Evolutionary conservation across 2,888 invertebrate genomes (phyloP).

Genomic region (Hypomecis atomaria): DNA sequence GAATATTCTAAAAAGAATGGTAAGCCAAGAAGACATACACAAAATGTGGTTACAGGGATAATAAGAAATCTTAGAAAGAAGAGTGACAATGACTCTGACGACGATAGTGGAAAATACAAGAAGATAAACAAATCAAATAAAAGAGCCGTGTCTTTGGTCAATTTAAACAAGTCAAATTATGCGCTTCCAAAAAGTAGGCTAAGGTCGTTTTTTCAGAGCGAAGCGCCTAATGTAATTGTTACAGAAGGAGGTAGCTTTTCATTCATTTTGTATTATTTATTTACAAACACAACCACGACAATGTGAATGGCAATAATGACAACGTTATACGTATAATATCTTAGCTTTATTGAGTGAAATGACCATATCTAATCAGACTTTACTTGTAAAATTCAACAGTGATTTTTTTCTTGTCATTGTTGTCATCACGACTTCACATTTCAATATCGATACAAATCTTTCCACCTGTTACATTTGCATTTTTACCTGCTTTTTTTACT

Average conservation of each 20-base stretch:
- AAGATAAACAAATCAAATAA: conserved; percentile 80
- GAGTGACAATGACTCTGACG: conserved; percentile 71
- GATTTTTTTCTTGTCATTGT: background rate
- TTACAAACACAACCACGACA: conserved; percentile 11
- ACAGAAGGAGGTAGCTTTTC: conserved; percentile 79
- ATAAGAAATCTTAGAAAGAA: conserved; percentile 71
- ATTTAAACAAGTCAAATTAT: conserved; percentile 69
- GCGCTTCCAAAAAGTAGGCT: conserved; percentile 70
- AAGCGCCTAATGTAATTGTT: conserved; percentile 78
- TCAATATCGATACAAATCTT: conserved; percentile 9
- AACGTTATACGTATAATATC: background rate
- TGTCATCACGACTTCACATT: conserved; percentile 10
- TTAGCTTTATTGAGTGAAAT: background rate
- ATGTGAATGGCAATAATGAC: conserved; percentile 10
- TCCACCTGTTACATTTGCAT: conserved; percentile 9
- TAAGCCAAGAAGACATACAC: conserved; percentile 63
- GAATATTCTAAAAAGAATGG: conserved; percentile 74
- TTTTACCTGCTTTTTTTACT: conserved; percentile 2
- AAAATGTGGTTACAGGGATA: conserved; percentile 69
- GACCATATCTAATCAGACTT: background rate
- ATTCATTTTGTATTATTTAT: conserved; percentile 24
- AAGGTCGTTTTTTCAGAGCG: conserved; percentile 76
- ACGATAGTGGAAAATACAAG: conserved; percentile 78
- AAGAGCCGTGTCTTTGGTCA: conserved; percentile 73
- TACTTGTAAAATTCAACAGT: too few relatives aligned